phyloP scores from a whole-genome alignment of 2,113 vertebrate genomes.

The Junco hyemalis region DNA sequence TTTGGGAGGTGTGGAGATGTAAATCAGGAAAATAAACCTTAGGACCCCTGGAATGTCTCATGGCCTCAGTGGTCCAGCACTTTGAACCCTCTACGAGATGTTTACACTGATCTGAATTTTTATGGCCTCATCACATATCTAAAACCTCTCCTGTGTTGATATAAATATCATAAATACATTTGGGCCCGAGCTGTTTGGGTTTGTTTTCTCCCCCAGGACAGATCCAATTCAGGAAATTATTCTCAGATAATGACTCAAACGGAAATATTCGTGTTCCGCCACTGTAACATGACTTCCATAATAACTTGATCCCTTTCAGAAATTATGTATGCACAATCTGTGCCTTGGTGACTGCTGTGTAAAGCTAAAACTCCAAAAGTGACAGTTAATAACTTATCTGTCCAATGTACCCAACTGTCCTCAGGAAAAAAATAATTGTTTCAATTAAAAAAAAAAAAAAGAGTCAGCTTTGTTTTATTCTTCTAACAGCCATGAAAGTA shows the following conservation, averaged over 20 bases:
- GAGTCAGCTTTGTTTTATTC: constrained; percentile 11
- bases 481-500: constrained; percentile 28
- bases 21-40: background rate
- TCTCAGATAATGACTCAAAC: constrained; percentile 20
- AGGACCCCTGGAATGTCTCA: background rate
- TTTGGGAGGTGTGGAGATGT: background rate
- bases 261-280: background rate
- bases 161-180: background rate
- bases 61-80: background rate
- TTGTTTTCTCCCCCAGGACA: constrained; percentile 3
- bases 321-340: constrained; percentile 14
- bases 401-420: background rate
- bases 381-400: constrained; percentile 47
- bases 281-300: background rate
- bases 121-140: background rate
- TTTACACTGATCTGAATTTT: background rate
- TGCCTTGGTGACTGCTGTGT: background rate
- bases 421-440: constrained; percentile 31
- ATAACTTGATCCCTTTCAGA: background rate
- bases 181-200: background rate
- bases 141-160: background rate
- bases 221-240: background rate
- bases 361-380: constrained; percentile 19
- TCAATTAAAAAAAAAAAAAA: background rate
- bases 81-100: background rate